phyloP scores from a whole-genome alignment of 2,888 invertebrate genomes.

The Toxonevra muliebris region DNA sequence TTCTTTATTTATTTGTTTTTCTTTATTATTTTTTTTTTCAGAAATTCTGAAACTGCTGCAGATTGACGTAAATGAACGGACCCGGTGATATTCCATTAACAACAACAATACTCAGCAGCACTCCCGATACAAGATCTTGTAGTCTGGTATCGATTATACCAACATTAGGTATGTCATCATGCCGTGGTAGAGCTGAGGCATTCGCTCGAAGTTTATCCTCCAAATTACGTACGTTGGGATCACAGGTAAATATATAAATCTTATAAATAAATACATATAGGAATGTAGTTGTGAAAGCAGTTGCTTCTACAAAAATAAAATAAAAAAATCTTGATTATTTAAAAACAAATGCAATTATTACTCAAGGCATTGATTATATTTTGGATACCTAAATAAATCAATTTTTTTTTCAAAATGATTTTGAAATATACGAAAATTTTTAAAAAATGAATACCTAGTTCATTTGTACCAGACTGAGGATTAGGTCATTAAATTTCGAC shows the following conservation, averaged over 20 bases:
- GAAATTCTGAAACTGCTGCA: slow-evolving; percentile 49
- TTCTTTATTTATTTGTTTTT: slow-evolving; percentile 28
- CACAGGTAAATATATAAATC: slow-evolving; percentile 58
- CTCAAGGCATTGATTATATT: too few relatives aligned
- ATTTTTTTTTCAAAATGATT: too few relatives aligned
- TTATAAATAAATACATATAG: too few relatives aligned
- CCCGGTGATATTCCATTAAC: slow-evolving; percentile 61
- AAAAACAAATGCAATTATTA: too few relatives aligned
- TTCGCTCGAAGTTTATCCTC: slow-evolving; percentile 82
- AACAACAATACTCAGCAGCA: slow-evolving; percentile 51
- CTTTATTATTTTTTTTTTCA: slow-evolving; percentile 35
- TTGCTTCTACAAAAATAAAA: neutral
- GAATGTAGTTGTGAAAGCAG: neutral
- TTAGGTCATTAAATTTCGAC: too few relatives aligned
- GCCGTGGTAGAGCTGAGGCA: slow-evolving; percentile 81
- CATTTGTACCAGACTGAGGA: too few relatives aligned
- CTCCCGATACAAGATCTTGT: slow-evolving; percentile 68
- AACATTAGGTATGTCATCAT: slow-evolving; percentile 75
- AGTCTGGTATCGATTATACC: slow-evolving; percentile 76
- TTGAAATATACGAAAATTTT: too few relatives aligned
- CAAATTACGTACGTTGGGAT: slow-evolving; percentile 76
- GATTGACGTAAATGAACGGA: slow-evolving; percentile 63
- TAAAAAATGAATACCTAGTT: too few relatives aligned
- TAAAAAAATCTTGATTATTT: too few relatives aligned
- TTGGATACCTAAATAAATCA: too few relatives aligned